Evolutionary conservation across 2,888 invertebrate species (phyloP), one percentile per base, ranked within the genome.

Genomic region (Anthophora plumipes): DNA sequence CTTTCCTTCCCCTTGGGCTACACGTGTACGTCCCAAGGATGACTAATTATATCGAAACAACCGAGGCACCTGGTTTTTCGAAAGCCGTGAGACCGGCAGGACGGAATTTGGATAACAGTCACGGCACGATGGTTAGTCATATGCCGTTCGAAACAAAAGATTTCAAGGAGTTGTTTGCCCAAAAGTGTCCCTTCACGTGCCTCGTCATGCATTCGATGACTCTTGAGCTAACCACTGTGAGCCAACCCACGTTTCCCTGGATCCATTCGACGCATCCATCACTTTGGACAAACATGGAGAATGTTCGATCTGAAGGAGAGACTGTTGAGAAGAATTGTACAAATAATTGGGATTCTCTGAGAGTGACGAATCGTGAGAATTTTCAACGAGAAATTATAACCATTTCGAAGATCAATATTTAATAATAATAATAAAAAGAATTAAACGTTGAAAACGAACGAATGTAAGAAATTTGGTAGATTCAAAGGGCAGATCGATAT

Each of bases 131-230:
- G 31, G 79, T 84, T 86, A 82, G 80, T 84, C 84, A 74, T 61
- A 55, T n/a, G n/a, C 31, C n/a, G 41, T 17, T 63, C 63, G 80
- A 75, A 75, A 86, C 86, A 86, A 86, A 86, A 71, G 80, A 55
- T 61, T 50, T 63, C 59, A 43, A 20, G 60, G 31, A 41, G 63
- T 68, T 71, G 80, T 80, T 83, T 80, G 77, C 67, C 46, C 54
- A 59, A 59, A 61, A 67, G 70, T 73, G 76, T 75, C 82, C 75
- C 77, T 76, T 71, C 59, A 20, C 39, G 67, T 68, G 73, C 81
- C 31, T 70, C 74, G 80, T 84, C 74, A 66, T 50, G 50, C 69
- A n/a, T 20, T 72, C 70, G 77, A 82, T 77, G 81, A 81, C 81
- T 67, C 81, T 82, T 61, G 66, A 74, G 61, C 2, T 4, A 1